These are phyloP conservation scores for Coluber constrictor DNA, from an alignment of 2,797 vertebrate species.

Conservation along the genomic window DNA sequence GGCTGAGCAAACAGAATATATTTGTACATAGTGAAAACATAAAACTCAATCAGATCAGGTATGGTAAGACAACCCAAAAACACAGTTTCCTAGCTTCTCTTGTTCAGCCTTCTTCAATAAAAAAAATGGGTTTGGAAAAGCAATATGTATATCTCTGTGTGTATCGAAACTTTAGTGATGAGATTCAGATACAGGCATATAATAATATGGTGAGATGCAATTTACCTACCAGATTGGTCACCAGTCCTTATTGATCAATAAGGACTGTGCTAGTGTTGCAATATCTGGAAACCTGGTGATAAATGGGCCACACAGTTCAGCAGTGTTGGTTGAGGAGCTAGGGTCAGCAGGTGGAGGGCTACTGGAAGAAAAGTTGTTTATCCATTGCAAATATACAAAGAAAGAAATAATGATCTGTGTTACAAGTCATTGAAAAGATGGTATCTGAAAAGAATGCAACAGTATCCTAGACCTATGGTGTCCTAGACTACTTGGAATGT, in stretches of 20 bases:
- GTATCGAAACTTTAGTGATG: background rate
- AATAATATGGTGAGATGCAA: background rate
- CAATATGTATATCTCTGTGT: background rate
- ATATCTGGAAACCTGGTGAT: background rate
- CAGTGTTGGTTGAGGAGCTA: background rate
- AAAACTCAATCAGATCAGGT: background rate
- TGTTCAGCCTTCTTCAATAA: background rate
- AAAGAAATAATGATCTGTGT: background rate
- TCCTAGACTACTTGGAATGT: background rate
- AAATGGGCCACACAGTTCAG: background rate
- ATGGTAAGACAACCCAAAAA: background rate
- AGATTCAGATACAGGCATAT: background rate
- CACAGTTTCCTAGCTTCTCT: background rate
- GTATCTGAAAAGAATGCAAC: background rate
- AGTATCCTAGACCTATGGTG: background rate
- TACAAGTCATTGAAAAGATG: background rate
- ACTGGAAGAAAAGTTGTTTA: background rate
- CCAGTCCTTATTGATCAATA: background rate
- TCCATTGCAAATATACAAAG: background rate
- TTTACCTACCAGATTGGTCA: background rate
- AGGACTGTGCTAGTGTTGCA: background rate
- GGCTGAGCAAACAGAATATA: background rate
- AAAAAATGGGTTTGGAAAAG: background rate
- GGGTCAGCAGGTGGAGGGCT: background rate
- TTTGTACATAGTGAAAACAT: background rate